These are phyloP conservation scores for Lasiommata megera DNA, from an alignment of 2,888 invertebrate species.

Conservation along the genomic window DNA sequence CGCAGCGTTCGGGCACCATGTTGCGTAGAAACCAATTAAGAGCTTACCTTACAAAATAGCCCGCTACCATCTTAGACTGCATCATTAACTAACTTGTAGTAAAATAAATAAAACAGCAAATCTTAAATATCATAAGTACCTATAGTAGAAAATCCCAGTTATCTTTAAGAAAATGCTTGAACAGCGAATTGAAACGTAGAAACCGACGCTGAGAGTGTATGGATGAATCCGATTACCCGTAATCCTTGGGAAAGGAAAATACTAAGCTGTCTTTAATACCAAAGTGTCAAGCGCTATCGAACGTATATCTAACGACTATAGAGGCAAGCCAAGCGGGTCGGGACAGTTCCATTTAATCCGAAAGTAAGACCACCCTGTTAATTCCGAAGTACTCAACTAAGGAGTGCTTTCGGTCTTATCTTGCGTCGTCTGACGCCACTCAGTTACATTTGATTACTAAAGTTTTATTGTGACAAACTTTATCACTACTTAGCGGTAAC, in stretches of 20 bases:
- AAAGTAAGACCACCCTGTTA: constrained; percentile 58
- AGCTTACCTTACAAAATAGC: not conserved
- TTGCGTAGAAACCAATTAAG: too few relatives aligned
- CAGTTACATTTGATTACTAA: constrained; percentile 77
- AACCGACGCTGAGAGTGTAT: constrained; percentile 2
- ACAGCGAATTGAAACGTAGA: not conserved
- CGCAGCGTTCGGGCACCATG: too few relatives aligned
- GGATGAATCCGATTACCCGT: constrained; percentile 23
- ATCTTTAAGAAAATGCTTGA: not conserved
- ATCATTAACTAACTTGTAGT: not conserved
- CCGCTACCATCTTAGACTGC: not conserved
- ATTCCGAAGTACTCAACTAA: constrained; percentile 64
- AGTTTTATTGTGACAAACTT: constrained; percentile 72
- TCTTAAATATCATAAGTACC: not conserved
- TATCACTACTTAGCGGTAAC: not conserved
- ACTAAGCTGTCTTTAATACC: constrained; percentile 34
- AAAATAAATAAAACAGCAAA: not conserved
- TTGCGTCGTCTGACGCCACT: constrained; percentile 59
- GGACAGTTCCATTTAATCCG: constrained; percentile 54
- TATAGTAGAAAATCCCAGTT: not conserved
- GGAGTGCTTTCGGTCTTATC: constrained; percentile 69
- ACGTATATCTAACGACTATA: constrained; percentile 8
- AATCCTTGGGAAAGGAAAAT: constrained; percentile 27
- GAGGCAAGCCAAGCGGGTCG: constrained; percentile 7
- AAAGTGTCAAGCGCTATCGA: constrained; percentile 22